phyloP scores from a whole-genome alignment of 2,888 invertebrate genomes.

The Parnassius apollo region DNA sequence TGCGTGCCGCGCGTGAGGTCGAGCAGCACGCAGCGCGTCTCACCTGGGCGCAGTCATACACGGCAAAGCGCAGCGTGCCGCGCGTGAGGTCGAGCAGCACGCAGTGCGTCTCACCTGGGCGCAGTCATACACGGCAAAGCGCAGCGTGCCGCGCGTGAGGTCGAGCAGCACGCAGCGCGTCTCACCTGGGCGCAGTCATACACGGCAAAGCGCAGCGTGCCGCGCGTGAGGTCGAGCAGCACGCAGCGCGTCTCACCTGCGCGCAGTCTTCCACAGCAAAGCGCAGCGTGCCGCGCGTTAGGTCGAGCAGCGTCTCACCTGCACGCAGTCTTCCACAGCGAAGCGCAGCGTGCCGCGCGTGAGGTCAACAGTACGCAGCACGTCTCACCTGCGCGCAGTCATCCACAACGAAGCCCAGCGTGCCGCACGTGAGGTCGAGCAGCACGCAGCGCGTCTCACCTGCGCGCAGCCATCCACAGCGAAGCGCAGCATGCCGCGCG shows the following conservation, averaged over 20 bases:
- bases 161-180: not conserved
- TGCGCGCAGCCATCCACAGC: not conserved
- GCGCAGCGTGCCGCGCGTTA: not conserved
- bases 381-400: not conserved
- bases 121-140: not conserved
- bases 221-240: not conserved
- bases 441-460: not conserved
- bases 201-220: constrained; percentile 1
- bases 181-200: not conserved
- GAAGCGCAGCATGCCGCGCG: too few species aligned
- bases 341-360: not conserved
- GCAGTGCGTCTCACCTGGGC: not conserved
- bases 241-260: not conserved
- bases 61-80: not conserved
- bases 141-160: not conserved
- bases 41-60: too few species aligned
- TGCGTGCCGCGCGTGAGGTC: not conserved
- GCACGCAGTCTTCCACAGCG: not conserved
- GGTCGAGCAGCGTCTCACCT: not conserved
- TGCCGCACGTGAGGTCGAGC: not conserved
- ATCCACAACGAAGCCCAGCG: not conserved
- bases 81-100: not conserved
- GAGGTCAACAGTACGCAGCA: not conserved
- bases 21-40: too few species aligned
- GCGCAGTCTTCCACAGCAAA: not conserved